Base-by-base conservation (phyloP, 2,113 vertebrate genomes). In the Forbesichthys agassizii region DNA sequence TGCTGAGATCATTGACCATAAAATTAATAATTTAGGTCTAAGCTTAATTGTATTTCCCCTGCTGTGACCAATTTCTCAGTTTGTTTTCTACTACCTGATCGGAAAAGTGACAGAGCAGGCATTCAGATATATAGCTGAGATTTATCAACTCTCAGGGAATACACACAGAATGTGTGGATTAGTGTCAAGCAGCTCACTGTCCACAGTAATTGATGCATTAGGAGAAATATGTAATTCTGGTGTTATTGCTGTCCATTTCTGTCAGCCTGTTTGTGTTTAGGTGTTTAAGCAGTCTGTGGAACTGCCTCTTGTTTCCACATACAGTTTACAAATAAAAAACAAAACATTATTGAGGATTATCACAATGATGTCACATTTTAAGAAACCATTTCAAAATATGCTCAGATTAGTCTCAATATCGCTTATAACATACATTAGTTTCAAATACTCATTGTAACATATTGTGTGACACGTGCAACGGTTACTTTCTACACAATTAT, bases 1-100 rank as follows among this genome's bases (percentile, higher is more conserved):
- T 86, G 77, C 69, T 73, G 84, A 80, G 71, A 87, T 90, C 83
- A 88, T 74, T 85, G 80, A 80, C 86, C 87, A 87, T 88, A 85
- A 90, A 85, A 90, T 89, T 69, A 69, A 90, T 91, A 88, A 89
- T 84, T 82, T 83, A 78, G 76, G 77, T 69, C 49, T 52, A 63
- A 75, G 57, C 73, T 83, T 85, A 75, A 86, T 82, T 79, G 85
- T 69, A 69, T 80, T 79, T 65, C 68, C 68, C 20, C 46, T 14
- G 57, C 46, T 80, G 55, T 77, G 68, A 71, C 67, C 64, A 51
- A 76, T 67, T 64, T 79, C 42, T 78, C n/a, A 13, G 52, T 66
- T 72, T 68, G 52, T 77, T 79, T 80, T 52, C 70, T 27, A 73
- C 85, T 87, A 84, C 62, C 61, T 78, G 71, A 27, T 27, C 27